Base-by-base conservation (phyloP, 1,140 invertebrate species). In the Pissodes strobi region DNA sequence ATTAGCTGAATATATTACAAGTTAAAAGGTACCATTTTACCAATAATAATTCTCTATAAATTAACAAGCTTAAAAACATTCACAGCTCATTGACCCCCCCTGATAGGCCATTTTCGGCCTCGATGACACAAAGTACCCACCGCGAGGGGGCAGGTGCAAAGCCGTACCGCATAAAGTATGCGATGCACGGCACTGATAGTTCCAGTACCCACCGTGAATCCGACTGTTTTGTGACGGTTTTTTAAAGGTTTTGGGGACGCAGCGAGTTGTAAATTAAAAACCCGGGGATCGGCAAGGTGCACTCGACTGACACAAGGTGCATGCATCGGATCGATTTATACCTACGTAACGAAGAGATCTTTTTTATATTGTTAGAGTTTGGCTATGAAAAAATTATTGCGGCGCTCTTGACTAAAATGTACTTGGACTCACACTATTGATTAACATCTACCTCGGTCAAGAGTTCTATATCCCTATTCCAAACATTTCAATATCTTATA, bases 191-290 rank as follows among this genome's bases (percentile, higher is more conserved):
- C 45, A 25, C 58, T 51, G 46, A 61, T 61, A 61, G 58, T 61
- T 61, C 45, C 58, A 61, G 34, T 61, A 46, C 48, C 58, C 45
- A 49, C 34, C 45, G 58, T 61, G 58, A 61, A 61, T 61, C 58
- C 58, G 30, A 61, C 58, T 61, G 58, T 61, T 61, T 61, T 61
- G 58, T 61, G 58, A 61, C 45, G 58, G 58, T 61, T 61, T 61
- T 61, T 61, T 49, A 39, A 51, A 38, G 46, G 45, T 61, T 51
- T 48, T 23, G 30, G 46, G 48, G 45, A 45, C 45, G 19, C 13
- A 34, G 12, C 45, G 22, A 34, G 41, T 52, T 45, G 41, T 46
- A 61, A 61, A 46, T 61, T 46, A 49, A 18, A 51, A 61, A 9
- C 46, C 48, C 18, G 9, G 23, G 41, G 58, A 17, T 19, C 25